Percentiles rank a stretch among this genome's conserved stretches.
phyloP scores from a whole-genome alignment of 2,113 vertebrate genomes.

The Callospermophilus lateralis region DNA sequence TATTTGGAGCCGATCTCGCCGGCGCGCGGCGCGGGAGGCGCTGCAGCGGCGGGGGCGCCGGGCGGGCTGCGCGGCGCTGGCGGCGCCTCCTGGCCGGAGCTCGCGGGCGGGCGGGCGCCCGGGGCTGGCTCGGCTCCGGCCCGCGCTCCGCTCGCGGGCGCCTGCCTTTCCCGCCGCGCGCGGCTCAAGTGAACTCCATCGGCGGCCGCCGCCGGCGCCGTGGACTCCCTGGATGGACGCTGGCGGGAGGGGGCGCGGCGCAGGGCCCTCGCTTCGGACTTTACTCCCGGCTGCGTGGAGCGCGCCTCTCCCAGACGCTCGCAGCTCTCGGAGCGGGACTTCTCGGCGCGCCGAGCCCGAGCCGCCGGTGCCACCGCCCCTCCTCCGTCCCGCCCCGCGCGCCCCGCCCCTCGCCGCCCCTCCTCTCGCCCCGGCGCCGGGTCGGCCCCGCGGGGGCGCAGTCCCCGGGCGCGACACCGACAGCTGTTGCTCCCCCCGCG shows the following conservation, averaged over 20 bases:
- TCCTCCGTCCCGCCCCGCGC: slow-evolving; percentile 70
- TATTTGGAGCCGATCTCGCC: background rate
- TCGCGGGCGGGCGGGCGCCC: background rate
- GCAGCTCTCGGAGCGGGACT: slow-evolving; percentile 75
- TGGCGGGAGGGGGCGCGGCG: background rate
- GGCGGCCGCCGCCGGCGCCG: slow-evolving; percentile 54
- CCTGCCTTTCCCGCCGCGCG: slow-evolving; percentile 70
- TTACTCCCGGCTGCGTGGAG: background rate
- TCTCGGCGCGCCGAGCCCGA: slow-evolving; percentile 47
- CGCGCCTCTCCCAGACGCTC: slow-evolving; percentile 65
- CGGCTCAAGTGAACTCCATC: slow-evolving; percentile 83
- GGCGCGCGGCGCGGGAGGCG: slow-evolving; percentile 20
- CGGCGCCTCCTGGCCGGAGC: slow-evolving; percentile 42
- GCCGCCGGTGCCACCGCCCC: slow-evolving; percentile 71
- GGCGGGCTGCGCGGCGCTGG: background rate
- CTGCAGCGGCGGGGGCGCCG: background rate
- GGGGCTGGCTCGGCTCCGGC: slow-evolving; percentile 46
- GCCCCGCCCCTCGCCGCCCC: slow-evolving; percentile 68
- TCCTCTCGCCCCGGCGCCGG: slow-evolving; percentile 57
- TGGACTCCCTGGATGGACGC: slow-evolving; percentile 35
- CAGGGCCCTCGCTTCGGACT: slow-evolving; percentile 13
- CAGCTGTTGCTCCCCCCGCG: slow-evolving; percentile 63
- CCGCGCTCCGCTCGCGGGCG: slow-evolving; percentile 56
- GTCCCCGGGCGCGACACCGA: slow-evolving; percentile 56
- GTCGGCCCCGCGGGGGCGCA: slow-evolving; percentile 71